Evolutionary conservation across 92 coral and sea anemone species (phyloP), one percentile per base, ranked within the genome.

Genomic region (Epizoanthus ramosus): DNA sequence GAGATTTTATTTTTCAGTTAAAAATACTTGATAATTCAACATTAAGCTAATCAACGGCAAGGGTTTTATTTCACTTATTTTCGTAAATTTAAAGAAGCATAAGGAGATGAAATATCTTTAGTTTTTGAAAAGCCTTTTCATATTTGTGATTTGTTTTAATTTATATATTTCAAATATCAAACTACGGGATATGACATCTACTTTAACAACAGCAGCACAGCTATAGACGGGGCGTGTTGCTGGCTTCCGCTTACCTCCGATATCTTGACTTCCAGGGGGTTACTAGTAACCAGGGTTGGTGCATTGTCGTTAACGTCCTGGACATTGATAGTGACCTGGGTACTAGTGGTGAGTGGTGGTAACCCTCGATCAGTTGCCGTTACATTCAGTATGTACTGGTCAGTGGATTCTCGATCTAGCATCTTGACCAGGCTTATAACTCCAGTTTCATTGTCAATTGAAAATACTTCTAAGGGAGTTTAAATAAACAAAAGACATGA

Each of bases 221-320:
- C 7, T 35, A 33, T 15, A 9, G 17, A 8, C 1, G 35, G 28
- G 22, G 5, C 1, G 0, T 22, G 22, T 22, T 24, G 9, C 7
- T 39, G 28, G 33, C 9, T 63, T 31, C 24, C 43, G 14, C 84
- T 68, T 64, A 91, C 94, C 89, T 91, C 94, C 3, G 23, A 28
- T 28, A 91, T 56, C 6, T 77, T 69, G 45, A 80, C 83, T 23
- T 50, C 80, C 50, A 80, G 23, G 28, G 57, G 70, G 69, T 70
- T 73, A 63, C 81, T 73, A 35, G 65, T 77, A 21, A 68, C 79
- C 17, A 92, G 69, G 67, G 74, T 87, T 35, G 95, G 95, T 15
- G 92, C 35, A 58, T 92, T 92, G 41, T 93, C 97, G 59, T 93
- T 93, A 31, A 79, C 89, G 68, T 93, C 97, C 52, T 31, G 79